Percentiles rank a stretch among this genome's conserved stretches.
phyloP scores from a whole-genome alignment of 2,113 vertebrate genomes.

The Hipposideros armiger region DNA sequence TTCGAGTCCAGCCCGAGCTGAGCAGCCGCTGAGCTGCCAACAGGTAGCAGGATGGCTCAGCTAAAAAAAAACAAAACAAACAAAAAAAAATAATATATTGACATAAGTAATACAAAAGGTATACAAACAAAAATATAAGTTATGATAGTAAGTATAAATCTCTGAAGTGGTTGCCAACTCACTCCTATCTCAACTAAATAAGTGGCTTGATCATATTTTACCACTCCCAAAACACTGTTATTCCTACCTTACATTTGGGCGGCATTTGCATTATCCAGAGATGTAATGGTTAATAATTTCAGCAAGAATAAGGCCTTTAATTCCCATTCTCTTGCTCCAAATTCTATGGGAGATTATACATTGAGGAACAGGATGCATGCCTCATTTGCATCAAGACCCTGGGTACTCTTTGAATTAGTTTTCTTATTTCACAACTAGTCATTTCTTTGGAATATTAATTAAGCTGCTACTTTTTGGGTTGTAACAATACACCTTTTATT shows the following conservation, averaged over 20 bases:
- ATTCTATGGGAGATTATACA: background rate
- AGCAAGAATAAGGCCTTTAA: background rate
- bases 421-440: background rate
- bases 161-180: background rate
- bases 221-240: background rate
- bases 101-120: background rate
- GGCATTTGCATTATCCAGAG: background rate
- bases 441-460: constrained; percentile 41
- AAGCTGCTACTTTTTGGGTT: background rate
- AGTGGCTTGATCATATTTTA: background rate
- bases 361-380: background rate
- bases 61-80: too few relatives aligned
- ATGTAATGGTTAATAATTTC: background rate
- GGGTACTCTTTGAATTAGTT: background rate
- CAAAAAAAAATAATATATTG: background rate
- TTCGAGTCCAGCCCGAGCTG: too few relatives aligned
- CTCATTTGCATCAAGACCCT: background rate
- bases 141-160: background rate
- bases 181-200: background rate
- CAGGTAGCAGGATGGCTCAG: too few relatives aligned
- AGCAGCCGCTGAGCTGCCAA: too few relatives aligned
- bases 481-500: background rate
- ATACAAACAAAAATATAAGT: background rate
- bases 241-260: background rate
- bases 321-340: background rate